Evolutionary conservation across 2,113 vertebrate genomes (phyloP).

Genomic region (Recurvirostra avosetta): DNA sequence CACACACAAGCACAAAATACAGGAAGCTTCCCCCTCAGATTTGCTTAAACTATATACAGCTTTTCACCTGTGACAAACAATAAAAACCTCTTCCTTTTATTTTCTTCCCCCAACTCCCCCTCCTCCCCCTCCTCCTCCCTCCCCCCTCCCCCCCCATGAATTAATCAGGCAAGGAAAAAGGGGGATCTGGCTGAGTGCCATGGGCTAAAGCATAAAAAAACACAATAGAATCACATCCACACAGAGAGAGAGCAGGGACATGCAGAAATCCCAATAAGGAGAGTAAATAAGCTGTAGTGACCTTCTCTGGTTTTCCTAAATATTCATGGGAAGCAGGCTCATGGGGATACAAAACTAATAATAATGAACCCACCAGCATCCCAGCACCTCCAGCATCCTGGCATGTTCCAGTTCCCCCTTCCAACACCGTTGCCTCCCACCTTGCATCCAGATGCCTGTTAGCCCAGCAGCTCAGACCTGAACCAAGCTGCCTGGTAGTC

Average conservation of each 20-base stretch:
- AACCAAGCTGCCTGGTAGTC: not conserved
- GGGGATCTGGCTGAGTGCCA: not conserved
- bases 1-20: not conserved
- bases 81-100: not conserved
- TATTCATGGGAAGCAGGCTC: not conserved
- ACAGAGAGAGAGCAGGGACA: not conserved
- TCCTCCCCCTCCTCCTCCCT: rapidly evolving
- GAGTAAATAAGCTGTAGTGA: constrained; percentile 28
- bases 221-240: not conserved
- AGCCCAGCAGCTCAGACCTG: not conserved
- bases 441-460: not conserved
- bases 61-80: not conserved
- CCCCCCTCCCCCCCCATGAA: not conserved
- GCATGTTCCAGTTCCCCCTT: not conserved
- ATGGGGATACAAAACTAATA: not conserved
- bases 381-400: not conserved
- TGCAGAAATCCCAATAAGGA: constrained; percentile 18
- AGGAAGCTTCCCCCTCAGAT: not conserved
- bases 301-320: not conserved
- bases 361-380: not conserved
- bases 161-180: not conserved
- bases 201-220: not conserved
- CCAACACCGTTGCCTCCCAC: rapidly evolving
- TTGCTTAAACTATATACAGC: not conserved
- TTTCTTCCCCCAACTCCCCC: not conserved